Conservation (phyloP, 2,888 invertebrate genomes). For the Megamerina dolium region DNA sequence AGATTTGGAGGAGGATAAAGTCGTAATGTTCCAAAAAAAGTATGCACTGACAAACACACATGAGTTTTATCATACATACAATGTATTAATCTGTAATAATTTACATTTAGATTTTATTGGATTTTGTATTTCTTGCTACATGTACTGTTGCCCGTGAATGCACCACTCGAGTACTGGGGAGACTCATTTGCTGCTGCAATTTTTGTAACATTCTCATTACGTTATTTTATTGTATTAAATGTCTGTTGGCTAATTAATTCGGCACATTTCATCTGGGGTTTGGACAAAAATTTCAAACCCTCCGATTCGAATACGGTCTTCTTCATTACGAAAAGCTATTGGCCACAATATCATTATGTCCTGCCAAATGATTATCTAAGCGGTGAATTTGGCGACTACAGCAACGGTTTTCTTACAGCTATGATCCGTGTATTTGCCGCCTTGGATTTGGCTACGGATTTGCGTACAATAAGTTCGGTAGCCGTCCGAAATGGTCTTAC, state of each 20-base stretch:
- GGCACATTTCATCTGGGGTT: constrained; percentile 66
- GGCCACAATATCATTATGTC: constrained; percentile 77
- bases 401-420: constrained; percentile 58
- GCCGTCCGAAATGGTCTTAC: constrained; percentile 61
- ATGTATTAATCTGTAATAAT: too few relatives aligned
- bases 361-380: constrained; percentile 74
- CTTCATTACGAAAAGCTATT: constrained; percentile 66
- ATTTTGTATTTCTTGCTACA: constrained; percentile 60
- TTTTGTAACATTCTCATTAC: constrained; percentile 63
- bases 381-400: constrained; percentile 75
- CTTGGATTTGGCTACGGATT: constrained; percentile 58
- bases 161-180: constrained; percentile 73
- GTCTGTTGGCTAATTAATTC: constrained; percentile 69
- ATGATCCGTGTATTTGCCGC: constrained; percentile 67
- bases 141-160: constrained; percentile 65
- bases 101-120: constrained; percentile 59
- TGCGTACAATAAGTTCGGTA: constrained; percentile 60
- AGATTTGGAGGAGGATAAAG: constrained; percentile 69
- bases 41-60: constrained; percentile 40
- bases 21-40: constrained; percentile 78
- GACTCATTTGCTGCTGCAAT: constrained; percentile 60
- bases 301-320: constrained; percentile 69
- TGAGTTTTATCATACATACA: not conserved
- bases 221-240: constrained; percentile 61
- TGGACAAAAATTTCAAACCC: constrained; percentile 65